Percentiles rank a stretch among this genome's conserved stretches.
These are phyloP conservation scores for Palythoa caribaeorum DNA, from an alignment of 92 coral and sea anemone genomes.

Conservation along the genomic window DNA sequence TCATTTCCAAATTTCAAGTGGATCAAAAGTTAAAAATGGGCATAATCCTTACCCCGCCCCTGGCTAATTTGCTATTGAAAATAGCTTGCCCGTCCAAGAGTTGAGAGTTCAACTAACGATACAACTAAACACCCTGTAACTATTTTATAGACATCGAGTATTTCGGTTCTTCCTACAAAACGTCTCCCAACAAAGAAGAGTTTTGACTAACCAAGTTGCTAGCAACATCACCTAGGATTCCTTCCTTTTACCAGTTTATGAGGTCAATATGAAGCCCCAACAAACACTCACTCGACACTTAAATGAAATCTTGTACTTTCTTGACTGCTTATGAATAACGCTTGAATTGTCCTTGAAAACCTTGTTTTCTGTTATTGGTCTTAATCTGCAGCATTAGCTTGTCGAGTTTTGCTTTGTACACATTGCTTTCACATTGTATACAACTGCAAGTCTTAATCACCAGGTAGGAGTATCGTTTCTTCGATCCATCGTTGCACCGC, in stretches of 20 bases:
- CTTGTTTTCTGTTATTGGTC: conserved; percentile 26
- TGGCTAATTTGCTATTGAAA: too few relatives aligned
- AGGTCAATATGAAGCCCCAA: neutral
- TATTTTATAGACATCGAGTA: too few relatives aligned
- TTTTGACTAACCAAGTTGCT: neutral
- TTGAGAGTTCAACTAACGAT: too few relatives aligned
- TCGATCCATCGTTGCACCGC: conserved; percentile 75
- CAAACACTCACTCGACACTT: neutral
- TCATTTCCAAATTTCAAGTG: too few relatives aligned
- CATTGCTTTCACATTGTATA: conserved; percentile 64
- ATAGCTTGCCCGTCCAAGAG: too few relatives aligned
- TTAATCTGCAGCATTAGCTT: conserved; percentile 23
- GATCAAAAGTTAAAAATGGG: too few relatives aligned
- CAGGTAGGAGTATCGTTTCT: conserved; percentile 61
- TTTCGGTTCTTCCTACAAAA: too few relatives aligned
- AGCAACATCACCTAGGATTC: neutral
- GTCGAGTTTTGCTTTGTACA: conserved; percentile 42
- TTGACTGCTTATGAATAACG: neutral
- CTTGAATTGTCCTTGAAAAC: conserved; percentile 22
- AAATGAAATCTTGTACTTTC: neutral
- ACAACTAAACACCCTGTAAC: too few relatives aligned
- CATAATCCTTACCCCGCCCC: too few relatives aligned
- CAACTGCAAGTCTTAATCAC: conserved; percentile 76
- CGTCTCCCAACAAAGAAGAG: neutral
- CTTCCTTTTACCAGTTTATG: neutral